phyloP scores from a whole-genome alignment of 2,888 invertebrate species.

The Ophioninae sp. region DNA sequence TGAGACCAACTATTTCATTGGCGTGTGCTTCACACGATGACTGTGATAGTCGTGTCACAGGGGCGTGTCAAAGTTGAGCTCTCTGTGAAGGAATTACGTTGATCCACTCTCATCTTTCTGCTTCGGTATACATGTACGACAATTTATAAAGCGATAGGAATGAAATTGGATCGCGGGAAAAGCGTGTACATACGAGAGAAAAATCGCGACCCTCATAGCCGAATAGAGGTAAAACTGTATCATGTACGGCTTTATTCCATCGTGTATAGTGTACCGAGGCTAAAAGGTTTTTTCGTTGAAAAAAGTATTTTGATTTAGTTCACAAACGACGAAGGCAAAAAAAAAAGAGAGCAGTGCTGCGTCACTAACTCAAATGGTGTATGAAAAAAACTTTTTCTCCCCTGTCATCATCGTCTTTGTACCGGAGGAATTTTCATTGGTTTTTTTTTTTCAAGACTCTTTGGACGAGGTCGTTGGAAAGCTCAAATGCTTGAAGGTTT shows the following conservation, averaged over 20 bases:
- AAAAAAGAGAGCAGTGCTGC: conserved; percentile 5
- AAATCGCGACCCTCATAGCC: conserved; percentile 13
- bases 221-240: conserved; percentile 35
- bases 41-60: background rate
- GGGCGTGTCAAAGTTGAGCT: conserved; percentile 40
- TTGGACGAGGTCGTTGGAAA: background rate
- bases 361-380: conserved; percentile 11
- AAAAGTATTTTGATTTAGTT: conserved; percentile 33
- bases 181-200: conserved; percentile 27
- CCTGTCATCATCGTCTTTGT: background rate
- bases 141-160: conserved; percentile 26
- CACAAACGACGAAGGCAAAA: conserved; percentile 12
- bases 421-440: background rate
- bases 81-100: conserved; percentile 51
- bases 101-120: conserved; percentile 51
- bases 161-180: conserved; percentile 47
- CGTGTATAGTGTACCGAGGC: background rate
- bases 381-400: conserved; percentile 7
- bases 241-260: conserved; percentile 20
- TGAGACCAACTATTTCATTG: conserved; percentile 43
- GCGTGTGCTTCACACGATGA: background rate
- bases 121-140: conserved; percentile 19
- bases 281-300: conserved; percentile 26
- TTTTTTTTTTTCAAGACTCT: background rate
- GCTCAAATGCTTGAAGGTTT: background rate